Conservation (phyloP, 2,113 vertebrate species). For the Zonotrichia leucophrys region DNA sequence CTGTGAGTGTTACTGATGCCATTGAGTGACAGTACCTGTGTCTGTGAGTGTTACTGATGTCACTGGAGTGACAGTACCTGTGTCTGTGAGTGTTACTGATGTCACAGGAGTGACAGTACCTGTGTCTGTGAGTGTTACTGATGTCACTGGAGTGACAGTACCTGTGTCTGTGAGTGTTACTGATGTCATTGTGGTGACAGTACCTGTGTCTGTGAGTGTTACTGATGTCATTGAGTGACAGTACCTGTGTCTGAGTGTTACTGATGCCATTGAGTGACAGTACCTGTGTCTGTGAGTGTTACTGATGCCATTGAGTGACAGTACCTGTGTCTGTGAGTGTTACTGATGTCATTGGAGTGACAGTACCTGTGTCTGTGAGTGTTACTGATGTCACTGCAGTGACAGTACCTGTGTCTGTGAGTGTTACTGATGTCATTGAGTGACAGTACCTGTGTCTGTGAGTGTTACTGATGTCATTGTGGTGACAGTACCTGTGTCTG, state of each 20-base stretch:
- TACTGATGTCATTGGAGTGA: fast-evolving
- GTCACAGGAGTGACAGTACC: fast-evolving
- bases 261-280: fast-evolving
- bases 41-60: neutral
- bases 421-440: neutral
- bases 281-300: neutral
- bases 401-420: fast-evolving
- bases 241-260: neutral
- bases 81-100: neutral
- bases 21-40: fast-evolving
- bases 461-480: neutral
- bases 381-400: neutral
- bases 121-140: neutral
- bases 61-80: fast-evolving
- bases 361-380: no score
- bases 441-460: neutral
- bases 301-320: fast-evolving
- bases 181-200: fast-evolving
- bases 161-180: neutral
- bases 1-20: neutral
- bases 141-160: fast-evolving
- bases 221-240: fast-evolving
- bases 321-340: neutral
- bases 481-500: fast-evolving
- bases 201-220: neutral